phyloP scores from a whole-genome alignment of 1,140 invertebrate genomes.

The Colletes gigas region DNA sequence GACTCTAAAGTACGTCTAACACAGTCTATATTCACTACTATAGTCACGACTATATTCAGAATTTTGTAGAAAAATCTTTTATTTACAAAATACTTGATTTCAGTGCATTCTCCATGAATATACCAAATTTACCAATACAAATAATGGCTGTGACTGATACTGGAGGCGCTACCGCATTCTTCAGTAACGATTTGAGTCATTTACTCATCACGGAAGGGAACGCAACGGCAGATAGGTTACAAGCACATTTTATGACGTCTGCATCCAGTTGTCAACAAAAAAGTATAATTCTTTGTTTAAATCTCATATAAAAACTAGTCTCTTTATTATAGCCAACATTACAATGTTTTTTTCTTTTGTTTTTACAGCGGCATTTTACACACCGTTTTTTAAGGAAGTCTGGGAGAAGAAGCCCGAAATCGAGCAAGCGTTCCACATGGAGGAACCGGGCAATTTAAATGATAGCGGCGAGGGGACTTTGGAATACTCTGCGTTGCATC shows the following conservation, averaged over 20 bases:
- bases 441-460: conserved; percentile 86
- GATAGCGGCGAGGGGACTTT: conserved; percentile 87
- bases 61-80: conserved; percentile 9
- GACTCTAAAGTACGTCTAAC: conserved; percentile 90
- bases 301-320: neutral
- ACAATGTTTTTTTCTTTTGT: conserved; percentile 22
- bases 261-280: conserved; percentile 91
- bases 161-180: conserved; percentile 93
- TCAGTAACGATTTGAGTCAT: conserved; percentile 93
- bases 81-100: conserved; percentile 9
- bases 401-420: conserved; percentile 98
- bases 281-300: conserved; percentile 81
- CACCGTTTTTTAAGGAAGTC: conserved; percentile 97
- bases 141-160: conserved; percentile 96
- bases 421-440: conserved; percentile 95
- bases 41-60: too few species aligned
- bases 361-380: conserved; percentile 93
- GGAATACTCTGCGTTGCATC: conserved; percentile 84
- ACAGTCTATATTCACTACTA: neutral
- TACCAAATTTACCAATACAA: conserved; percentile 96
- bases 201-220: conserved; percentile 96
- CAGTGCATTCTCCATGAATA: conserved; percentile 96
- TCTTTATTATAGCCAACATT: neutral
- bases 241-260: conserved; percentile 95
- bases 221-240: conserved; percentile 94